Evolutionary conservation across 2,888 invertebrate species (phyloP), one percentile per base, ranked within the genome.

Genomic region (Stenurella melanura): DNA sequence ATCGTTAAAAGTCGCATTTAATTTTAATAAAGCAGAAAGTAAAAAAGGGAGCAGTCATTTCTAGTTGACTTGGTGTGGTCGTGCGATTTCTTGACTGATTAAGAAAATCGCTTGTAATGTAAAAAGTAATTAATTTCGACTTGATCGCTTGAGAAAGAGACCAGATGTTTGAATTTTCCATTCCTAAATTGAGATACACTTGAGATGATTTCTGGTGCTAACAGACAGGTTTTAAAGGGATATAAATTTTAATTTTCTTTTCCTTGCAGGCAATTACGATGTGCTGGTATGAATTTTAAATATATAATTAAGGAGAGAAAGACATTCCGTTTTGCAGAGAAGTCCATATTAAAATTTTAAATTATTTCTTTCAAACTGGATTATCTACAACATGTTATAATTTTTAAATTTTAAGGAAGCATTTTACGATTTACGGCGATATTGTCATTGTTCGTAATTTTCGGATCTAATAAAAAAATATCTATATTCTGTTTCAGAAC

Each of bases 201-300:
- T 80, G 81, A 80, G 84, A 82, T 83, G 84, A 85, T 86, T 85
- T 84, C 80, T 77, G 79, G 80, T 77, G 80, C 78, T 75, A 82
- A 81, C 81, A 78, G 80, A 77, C 71, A 74, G 88, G 87, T 87
- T 88, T 87, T 87, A 86, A 83, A 84, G 85, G 85, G 87, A 88
- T 88, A 88, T 89, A 89, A 89, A 89, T 89, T 88, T 87, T 87
- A 88, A 89, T 89, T 88, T 88, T 87, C 85, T 83, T 83, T 81
- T 85, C 83, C 86, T 86, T 86, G 82, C 83, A 85, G 85, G 85
- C 86, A 86, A 87, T 87, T 87, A 87, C 80, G 79, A 82, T 79
- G 78, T 74, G 72, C 71, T 63, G 73, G 77, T 68, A 30, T 66
- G 78, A 76, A 78, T 74, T 74, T 76, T 73, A 64, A 71, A 78